phyloP scores from a whole-genome alignment of 2,888 invertebrate genomes.

The Rhamphomyia laevipes region DNA sequence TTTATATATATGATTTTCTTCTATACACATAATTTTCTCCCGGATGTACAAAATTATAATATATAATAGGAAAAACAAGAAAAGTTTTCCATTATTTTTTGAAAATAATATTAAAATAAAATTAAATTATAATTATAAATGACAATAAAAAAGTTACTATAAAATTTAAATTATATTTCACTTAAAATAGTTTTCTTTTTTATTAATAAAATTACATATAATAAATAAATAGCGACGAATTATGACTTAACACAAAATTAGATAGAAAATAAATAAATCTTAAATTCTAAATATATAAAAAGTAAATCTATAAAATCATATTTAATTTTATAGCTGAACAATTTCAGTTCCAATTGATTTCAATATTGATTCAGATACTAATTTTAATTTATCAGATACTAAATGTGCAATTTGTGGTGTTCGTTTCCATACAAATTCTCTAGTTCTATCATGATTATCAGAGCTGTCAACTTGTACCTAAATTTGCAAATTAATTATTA shows the following conservation, averaged over 20 bases:
- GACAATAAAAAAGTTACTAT: neutral
- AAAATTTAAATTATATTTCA: neutral
- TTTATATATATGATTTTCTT: too few species aligned
- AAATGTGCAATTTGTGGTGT: constrained; percentile 75
- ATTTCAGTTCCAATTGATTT: constrained; percentile 31
- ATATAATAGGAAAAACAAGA: too few species aligned
- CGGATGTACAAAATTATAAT: too few species aligned
- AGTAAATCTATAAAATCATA: neutral
- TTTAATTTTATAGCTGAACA: constrained; percentile 17
- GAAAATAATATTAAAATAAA: too few species aligned
- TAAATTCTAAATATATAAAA: neutral
- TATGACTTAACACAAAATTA: neutral
- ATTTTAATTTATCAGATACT: constrained; percentile 65
- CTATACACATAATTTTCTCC: too few species aligned
- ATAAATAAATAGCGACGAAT: neutral
- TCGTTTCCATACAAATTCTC: constrained; percentile 72
- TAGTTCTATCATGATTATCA: constrained; percentile 70
- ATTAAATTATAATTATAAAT: neutral
- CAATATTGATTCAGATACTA: constrained; percentile 34
- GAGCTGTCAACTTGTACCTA: constrained; percentile 74
- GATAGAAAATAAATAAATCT: neutral
- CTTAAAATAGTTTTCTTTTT: neutral
- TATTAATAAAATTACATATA: neutral
- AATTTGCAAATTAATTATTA: neutral
- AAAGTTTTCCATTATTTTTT: too few species aligned